Evolutionary conservation across 64 coral and sea anemone genomes (phyloP), one percentile per base, ranked within the genome.

Genomic region (Montipora sp.): DNA sequence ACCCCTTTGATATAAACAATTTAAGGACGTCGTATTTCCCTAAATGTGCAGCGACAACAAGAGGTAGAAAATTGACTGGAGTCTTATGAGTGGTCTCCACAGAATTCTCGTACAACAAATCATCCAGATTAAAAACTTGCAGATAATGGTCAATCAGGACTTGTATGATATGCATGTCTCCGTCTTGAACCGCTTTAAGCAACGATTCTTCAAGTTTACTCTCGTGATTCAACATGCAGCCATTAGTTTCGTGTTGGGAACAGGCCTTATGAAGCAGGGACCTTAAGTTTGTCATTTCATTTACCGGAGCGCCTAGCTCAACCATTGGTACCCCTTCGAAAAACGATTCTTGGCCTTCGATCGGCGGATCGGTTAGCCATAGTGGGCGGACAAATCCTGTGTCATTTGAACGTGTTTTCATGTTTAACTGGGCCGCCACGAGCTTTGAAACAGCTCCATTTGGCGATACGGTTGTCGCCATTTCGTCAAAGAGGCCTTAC

Each of bases 1-100:
- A 99, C 7, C 98, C 94, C 86, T 96, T 96, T 3, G 78, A 91
- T 4, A 96, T 87, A 81, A 99, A 96, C 13, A 94, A 61, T 78
- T 99, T 94, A 11, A 99, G 88, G 79, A 95, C 94, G 50, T 94
- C 89, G 75, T 92, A 92, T 59, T 96, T 96, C 19, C 98, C 98
- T 55, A 96, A 90, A 68, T 99, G 94, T 13, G 94, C 98, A 16
- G 98, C 86, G 8, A 96, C 94, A 45, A 99, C 86, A 1, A 99
- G 68, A 7, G 98, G 98, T 13, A 91, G 75, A 50, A 99, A 99
- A 93, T 99, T 96, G 0, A 73, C 63, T 1, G 91, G 91, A 8
- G 63, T 88, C 8, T 87, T 85, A 9, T 18, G 36, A 16, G 75
- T 27, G 20, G 49, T 70, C 12, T 8, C 24, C 4, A 66, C 46